Evolutionary conservation across 2,797 vertebrate genomes (phyloP).

Genomic region (Potorous gilbertii): DNA sequence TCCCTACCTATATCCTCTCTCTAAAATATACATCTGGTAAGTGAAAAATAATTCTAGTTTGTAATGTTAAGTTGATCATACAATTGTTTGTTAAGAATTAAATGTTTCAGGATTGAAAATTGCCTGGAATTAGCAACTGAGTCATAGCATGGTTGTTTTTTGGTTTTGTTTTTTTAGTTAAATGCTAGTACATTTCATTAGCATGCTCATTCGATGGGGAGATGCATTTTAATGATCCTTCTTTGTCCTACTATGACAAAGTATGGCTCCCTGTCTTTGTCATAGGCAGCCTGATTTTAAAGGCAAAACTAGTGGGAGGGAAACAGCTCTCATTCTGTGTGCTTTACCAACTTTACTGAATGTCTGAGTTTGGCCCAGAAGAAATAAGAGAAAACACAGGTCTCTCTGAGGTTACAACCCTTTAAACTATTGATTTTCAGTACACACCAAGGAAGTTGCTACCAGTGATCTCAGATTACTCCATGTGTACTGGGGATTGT

Average conservation of each 20-base stretch:
- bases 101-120: conserved; percentile 14
- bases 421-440: background rate
- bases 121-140: conserved; percentile 29
- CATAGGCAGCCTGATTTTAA: conserved; percentile 48
- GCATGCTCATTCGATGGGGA: background rate
- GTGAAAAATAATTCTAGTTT: background rate
- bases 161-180: background rate
- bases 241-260: background rate
- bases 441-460: background rate
- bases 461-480: background rate
- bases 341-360: background rate
- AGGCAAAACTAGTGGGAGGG: background rate
- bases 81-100: background rate
- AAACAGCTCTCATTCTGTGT: background rate
- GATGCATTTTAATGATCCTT: background rate
- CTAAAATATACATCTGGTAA: conserved; percentile 20
- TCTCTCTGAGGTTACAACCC: background rate
- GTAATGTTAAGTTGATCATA: conserved; percentile 21
- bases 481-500: background rate
- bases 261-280: conserved; percentile 23
- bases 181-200: background rate
- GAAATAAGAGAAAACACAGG: background rate
- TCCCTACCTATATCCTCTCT: conserved; percentile 19
- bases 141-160: background rate
- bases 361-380: background rate